phyloP scores from a whole-genome alignment of 2,888 invertebrate species.

The Omphaloscelis lunosa region DNA sequence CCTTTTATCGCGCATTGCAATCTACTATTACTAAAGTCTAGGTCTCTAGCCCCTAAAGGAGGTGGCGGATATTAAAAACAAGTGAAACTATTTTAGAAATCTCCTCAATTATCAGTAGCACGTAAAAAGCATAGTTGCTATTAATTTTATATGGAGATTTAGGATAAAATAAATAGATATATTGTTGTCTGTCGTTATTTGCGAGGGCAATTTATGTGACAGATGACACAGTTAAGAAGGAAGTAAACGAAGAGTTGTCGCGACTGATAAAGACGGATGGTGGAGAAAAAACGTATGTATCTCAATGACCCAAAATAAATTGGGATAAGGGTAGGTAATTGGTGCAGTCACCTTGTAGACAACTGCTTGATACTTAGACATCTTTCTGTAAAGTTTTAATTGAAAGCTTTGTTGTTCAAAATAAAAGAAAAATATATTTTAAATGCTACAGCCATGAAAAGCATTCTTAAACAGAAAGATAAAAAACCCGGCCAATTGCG shows the following conservation, averaged over 20 bases:
- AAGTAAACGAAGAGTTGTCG: constrained; percentile 40
- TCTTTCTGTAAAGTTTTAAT: not conserved
- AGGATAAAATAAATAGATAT: constrained; percentile 15
- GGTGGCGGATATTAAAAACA: not conserved
- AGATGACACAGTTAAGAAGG: constrained; percentile 54
- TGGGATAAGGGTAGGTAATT: constrained; percentile 38
- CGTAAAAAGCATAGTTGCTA: not conserved
- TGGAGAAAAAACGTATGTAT: constrained; percentile 33
- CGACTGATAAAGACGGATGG: constrained; percentile 52
- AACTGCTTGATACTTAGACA: not conserved
- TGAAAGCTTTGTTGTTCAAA: not conserved
- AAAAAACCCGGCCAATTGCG: too few relatives aligned
- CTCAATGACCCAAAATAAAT: constrained; percentile 37
- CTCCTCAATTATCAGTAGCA: not conserved
- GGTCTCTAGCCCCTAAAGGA: not conserved
- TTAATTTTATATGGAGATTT: constrained; percentile 10
- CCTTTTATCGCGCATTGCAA: not conserved
- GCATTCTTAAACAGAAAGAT: not conserved
- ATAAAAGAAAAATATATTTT: not conserved
- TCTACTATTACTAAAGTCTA: not conserved
- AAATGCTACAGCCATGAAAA: constrained; percentile 3
- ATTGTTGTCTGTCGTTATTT: constrained; percentile 6
- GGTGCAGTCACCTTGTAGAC: constrained; percentile 6
- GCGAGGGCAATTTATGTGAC: constrained; percentile 50
- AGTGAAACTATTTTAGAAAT: not conserved